These are phyloP conservation scores for Nephrotoma appendiculata DNA, from an alignment of 2,888 invertebrate species.

Conservation along the genomic window DNA sequence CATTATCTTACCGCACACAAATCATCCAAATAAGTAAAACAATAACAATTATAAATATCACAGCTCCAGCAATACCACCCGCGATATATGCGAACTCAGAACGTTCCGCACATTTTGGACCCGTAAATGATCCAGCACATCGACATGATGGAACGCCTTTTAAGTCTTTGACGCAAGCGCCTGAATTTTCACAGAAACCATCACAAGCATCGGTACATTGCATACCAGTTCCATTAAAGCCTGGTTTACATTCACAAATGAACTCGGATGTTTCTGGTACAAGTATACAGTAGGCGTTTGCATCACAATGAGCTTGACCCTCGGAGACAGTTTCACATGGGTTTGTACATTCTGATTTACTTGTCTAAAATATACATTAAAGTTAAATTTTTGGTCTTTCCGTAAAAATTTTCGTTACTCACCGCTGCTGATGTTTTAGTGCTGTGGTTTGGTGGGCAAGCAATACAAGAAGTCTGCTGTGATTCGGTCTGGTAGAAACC, in stretches of 20 bases:
- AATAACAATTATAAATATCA: conserved; percentile 81
- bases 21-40: conserved; percentile 95
- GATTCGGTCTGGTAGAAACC: conserved; percentile 82
- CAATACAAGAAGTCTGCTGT: conserved; percentile 73
- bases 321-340: conserved; percentile 67
- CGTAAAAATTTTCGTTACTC: conserved; percentile 29
- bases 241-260: conserved; percentile 85
- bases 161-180: conserved; percentile 69
- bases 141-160: conserved; percentile 76
- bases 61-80: conserved; percentile 87
- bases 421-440: conserved; percentile 71
- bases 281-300: conserved; percentile 74
- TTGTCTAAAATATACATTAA: conserved; percentile 38
- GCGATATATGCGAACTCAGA: conserved; percentile 93
- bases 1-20: conserved; percentile 48
- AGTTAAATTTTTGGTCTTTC: not conserved
- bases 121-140: conserved; percentile 85
- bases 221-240: conserved; percentile 79
- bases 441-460: conserved; percentile 82
- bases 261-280: conserved; percentile 72
- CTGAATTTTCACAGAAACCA: conserved; percentile 79
- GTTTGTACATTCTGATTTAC: conserved; percentile 72
- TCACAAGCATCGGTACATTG: conserved; percentile 71
- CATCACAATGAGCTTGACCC: conserved; percentile 73
- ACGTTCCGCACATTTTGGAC: conserved; percentile 75